These are phyloP conservation scores for Pelecanus crispus DNA, from an alignment of 2,113 vertebrate genomes.

Conservation along the genomic window DNA sequence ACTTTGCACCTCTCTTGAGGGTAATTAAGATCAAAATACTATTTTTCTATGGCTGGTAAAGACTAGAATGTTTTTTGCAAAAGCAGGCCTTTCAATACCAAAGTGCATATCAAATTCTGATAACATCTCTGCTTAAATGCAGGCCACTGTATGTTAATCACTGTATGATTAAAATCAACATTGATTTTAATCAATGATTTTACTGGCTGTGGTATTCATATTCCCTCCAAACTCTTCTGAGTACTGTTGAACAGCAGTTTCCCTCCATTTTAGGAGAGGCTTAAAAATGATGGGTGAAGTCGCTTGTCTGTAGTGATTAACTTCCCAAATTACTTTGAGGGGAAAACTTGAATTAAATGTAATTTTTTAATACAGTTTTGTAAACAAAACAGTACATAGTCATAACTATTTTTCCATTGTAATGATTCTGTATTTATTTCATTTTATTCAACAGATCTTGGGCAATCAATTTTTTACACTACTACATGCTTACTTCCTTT, in stretches of 20 bases:
- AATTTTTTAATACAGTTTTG: background rate
- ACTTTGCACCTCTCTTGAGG: background rate
- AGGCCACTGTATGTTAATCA: background rate
- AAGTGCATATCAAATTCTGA: background rate
- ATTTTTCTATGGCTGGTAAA: background rate
- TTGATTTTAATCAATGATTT: background rate
- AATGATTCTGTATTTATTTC: slow-evolving; percentile 57
- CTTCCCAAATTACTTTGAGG: background rate
- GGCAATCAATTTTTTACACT: slow-evolving; percentile 99
- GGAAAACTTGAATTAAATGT: background rate
- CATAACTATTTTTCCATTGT: background rate
- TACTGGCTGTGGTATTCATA: background rate
- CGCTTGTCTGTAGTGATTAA: background rate
- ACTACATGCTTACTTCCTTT: slow-evolving; percentile 98
- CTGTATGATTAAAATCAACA: background rate
- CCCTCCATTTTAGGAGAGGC: background rate
- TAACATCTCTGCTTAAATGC: background rate
- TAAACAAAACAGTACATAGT: background rate
- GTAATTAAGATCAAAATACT: background rate
- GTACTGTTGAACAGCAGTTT: background rate
- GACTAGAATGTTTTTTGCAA: background rate
- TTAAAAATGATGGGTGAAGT: background rate
- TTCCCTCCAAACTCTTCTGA: background rate
- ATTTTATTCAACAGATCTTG: slow-evolving; percentile 90
- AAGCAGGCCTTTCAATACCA: background rate